These are phyloP conservation scores for Eremobia ochroleuca DNA, from an alignment of 2,888 invertebrate species.

Conservation along the genomic window DNA sequence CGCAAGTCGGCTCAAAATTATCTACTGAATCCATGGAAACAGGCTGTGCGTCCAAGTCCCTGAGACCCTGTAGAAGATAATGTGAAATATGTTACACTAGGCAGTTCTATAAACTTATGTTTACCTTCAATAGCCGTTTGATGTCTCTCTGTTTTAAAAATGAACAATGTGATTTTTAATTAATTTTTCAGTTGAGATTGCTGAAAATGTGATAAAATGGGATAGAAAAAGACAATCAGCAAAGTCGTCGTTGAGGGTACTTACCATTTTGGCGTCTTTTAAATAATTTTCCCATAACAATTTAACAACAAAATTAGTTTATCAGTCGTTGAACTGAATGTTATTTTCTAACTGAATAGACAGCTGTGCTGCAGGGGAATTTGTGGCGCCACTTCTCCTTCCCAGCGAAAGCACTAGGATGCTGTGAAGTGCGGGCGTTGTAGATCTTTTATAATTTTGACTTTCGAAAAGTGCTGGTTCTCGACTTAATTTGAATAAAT, in stretches of 20 bases:
- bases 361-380: too few species aligned
- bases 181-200: not conserved
- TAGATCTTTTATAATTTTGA: too few species aligned
- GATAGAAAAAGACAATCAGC: too few species aligned
- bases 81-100: not conserved
- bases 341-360: too few species aligned
- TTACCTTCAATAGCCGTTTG: conserved; percentile 43
- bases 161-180: not conserved
- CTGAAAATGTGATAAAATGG: too few species aligned
- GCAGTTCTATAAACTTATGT: not conserved
- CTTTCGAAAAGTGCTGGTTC: too few species aligned
- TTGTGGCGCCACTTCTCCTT: too few species aligned
- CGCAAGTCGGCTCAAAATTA: not conserved
- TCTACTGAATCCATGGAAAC: not conserved
- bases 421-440: too few species aligned
- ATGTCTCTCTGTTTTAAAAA: conserved; percentile 3
- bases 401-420: too few species aligned
- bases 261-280: not conserved
- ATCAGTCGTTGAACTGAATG: not conserved
- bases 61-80: not conserved
- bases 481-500: too few species aligned
- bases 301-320: not conserved
- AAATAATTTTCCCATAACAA: not conserved
- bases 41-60: not conserved
- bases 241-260: not conserved